These are phyloP conservation scores for Ichneumoninae sp. DNA, from an alignment of 2,888 invertebrate genomes.

Conservation along the genomic window DNA sequence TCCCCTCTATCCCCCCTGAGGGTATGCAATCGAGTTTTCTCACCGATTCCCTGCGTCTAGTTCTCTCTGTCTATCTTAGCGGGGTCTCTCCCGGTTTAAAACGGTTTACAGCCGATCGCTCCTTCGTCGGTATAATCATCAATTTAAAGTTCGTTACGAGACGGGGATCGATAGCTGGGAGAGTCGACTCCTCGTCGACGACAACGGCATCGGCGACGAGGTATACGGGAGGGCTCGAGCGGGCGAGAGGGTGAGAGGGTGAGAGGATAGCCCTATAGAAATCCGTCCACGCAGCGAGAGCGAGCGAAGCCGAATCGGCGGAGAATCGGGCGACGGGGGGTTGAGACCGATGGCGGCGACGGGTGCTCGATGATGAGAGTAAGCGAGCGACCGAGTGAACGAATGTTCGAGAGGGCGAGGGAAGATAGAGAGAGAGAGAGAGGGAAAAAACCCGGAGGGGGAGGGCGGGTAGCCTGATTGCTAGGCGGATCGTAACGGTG, in stretches of 20 bases:
- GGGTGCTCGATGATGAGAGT: constrained; percentile 52
- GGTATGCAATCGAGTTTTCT: constrained; percentile 59
- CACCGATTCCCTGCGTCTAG: constrained; percentile 53
- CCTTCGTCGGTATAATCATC: constrained; percentile 77
- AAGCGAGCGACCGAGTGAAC: constrained; percentile 58
- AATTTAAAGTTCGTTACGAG: constrained; percentile 80
- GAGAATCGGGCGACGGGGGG: constrained; percentile 51
- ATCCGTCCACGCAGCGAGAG: constrained; percentile 25
- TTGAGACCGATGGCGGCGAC: constrained; percentile 60
- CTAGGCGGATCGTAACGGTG: constrained; percentile 82
- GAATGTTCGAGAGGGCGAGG: constrained; percentile 45
- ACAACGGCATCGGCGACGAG: constrained; percentile 52
- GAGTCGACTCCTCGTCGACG: constrained; percentile 68
- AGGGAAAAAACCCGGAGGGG: constrained; percentile 71
- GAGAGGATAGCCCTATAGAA: constrained; percentile 29
- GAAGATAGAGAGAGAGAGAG: constrained; percentile 59
- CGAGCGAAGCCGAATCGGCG: constrained; percentile 54
- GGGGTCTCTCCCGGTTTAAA: constrained; percentile 48
- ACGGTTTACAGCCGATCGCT: constrained; percentile 68
- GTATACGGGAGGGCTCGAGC: constrained; percentile 44
- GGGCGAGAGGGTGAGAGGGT: constrained; percentile 50
- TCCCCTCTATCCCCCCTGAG: neutral
- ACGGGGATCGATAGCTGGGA: constrained; percentile 77
- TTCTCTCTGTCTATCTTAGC: constrained; percentile 11
- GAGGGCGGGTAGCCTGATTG: constrained; percentile 78